These are phyloP conservation scores for Empis stercorea DNA, from an alignment of 2,888 invertebrate genomes.

Conservation along the genomic window DNA sequence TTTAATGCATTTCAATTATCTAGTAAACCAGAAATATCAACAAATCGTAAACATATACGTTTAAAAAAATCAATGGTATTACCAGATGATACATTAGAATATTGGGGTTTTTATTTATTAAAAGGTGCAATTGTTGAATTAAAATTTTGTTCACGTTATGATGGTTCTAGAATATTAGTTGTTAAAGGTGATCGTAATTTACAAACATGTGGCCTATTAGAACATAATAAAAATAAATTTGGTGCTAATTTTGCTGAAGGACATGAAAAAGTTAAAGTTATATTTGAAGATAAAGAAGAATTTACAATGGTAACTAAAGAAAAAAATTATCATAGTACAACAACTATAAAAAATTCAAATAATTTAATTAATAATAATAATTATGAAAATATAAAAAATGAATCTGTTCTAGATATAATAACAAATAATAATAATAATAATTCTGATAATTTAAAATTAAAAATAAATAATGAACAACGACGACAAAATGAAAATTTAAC, in stretches of 20 bases:
- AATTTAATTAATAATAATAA: too few relatives aligned
- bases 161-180: conserved; percentile 67
- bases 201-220: conserved; percentile 63
- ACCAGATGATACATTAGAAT: conserved; percentile 75
- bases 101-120: conserved; percentile 76
- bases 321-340: too few relatives aligned
- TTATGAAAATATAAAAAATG: background rate
- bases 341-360: too few relatives aligned
- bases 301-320: conserved; percentile 17
- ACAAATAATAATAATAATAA: too few relatives aligned
- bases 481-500: conserved; percentile 7
- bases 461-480: background rate
- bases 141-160: conserved; percentile 65
- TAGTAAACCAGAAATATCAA: conserved; percentile 54
- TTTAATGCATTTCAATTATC: conserved; percentile 63
- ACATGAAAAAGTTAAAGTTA: conserved; percentile 39
- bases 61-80: conserved; percentile 70
- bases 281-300: conserved; percentile 45
- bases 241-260: conserved; percentile 39
- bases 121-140: conserved; percentile 65
- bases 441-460: too few relatives aligned
- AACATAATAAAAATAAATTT: conserved; percentile 51
- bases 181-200: conserved; percentile 67
- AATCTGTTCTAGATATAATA: too few relatives aligned
- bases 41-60: conserved; percentile 57